Base-by-base conservation (phyloP, 2,113 vertebrate species). In the Dendropsophus ebraccatus region DNA sequence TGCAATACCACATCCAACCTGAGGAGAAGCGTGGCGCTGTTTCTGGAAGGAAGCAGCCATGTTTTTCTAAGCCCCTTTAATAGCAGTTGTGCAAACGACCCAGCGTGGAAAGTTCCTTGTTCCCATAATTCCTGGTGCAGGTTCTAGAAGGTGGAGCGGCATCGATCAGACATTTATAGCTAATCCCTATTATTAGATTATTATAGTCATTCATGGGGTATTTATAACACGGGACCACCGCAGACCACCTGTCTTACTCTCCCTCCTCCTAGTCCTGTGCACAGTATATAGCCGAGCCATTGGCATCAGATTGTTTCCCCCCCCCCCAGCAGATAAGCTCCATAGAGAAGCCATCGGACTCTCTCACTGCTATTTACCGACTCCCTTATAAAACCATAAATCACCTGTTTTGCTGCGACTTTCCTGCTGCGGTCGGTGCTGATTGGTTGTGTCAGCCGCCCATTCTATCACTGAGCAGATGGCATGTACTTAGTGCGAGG, bases 311-410 rank as follows among this genome's bases (percentile, higher is more conserved):
- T 85, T 60, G 41, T 54, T 85, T 37, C 28, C 45, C 19, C 67
- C 77, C 88, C 73, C 88, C 73, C 85, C 87, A 83, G 69, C n/a
- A 81, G 78, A 82, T 86, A 70, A 10, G 1, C 75, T 91, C 84
- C 80, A 79, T 88, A 72, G 70, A 88, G 88, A 92, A 91, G 70
- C 54, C 45, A 88, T 87, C 76, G 77, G 82, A 89, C 91, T 87
- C 88, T 87, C 84, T 92, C 87, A 84, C 88, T 87, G 85, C 88
- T 91, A 90, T 94, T 93, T 93, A 92, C 90, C 89, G 92, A 94
- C 91, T 90, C 90, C 90, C 77, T 92, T 93, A 92, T 93, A 94
- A 94, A 94, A 88, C 89, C 91, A 92, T 91, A 90, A 92, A 92
- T 95, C 93, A 92, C 85, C 90, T 90, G 82, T 90, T 90, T 90